Conservation (phyloP, 2,888 invertebrate species). For the Nycteola revayana region DNA sequence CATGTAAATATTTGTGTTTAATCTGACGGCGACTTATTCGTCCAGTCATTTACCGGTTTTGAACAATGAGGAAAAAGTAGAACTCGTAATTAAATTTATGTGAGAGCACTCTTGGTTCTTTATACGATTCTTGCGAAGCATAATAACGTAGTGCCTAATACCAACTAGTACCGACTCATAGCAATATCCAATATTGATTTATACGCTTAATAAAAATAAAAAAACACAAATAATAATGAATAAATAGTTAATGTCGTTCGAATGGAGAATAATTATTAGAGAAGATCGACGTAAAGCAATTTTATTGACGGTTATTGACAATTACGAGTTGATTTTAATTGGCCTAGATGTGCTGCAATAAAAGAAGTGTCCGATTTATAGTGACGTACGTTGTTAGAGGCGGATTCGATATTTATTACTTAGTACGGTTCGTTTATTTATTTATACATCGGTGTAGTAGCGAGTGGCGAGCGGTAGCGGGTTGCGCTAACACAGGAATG, state of each 20-base stretch:
- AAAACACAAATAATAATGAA: constrained; percentile 18
- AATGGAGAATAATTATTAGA: constrained; percentile 31
- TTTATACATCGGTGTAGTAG: constrained; percentile 42
- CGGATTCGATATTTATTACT: constrained; percentile 60
- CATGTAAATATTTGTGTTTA: constrained; percentile 72
- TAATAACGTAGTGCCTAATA: no score
- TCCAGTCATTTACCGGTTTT: constrained; percentile 42
- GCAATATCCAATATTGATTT: constrained; percentile 23
- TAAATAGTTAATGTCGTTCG: constrained; percentile 18
- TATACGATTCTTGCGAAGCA: no score
- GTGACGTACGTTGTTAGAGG: constrained; percentile 56
- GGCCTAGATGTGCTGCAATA: constrained; percentile 55
- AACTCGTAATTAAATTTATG: constrained; percentile 30
- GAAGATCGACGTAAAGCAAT: constrained; percentile 32
- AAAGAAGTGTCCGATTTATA: constrained; percentile 66
- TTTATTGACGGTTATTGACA: constrained; percentile 54
- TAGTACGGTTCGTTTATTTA: constrained; percentile 56
- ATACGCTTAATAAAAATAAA: constrained; percentile 22
- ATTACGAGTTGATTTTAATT: constrained; percentile 65
- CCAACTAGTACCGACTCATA: no score
- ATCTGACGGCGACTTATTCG: constrained; percentile 60
- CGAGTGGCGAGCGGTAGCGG: constrained; percentile 31
- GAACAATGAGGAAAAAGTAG: constrained; percentile 23
- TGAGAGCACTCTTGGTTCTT: no score
- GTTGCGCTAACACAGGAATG: constrained; percentile 46